Percentiles rank a stretch among this genome's conserved stretches.
Evolutionary conservation across 2,113 vertebrate genomes (phyloP).

Genomic region (Dromas ardeola): DNA sequence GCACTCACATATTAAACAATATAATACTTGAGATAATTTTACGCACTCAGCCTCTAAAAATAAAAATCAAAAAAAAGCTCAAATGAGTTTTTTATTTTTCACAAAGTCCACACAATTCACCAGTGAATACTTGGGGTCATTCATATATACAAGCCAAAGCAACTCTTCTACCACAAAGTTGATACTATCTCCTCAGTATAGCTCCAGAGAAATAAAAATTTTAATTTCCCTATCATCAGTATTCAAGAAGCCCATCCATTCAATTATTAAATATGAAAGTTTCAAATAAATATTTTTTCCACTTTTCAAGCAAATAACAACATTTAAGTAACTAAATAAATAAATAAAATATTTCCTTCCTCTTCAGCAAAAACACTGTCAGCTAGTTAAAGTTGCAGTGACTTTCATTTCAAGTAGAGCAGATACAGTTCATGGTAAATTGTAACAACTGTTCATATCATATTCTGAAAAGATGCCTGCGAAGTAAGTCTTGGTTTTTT

Average conservation of each 20-base stretch:
- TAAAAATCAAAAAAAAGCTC: not conserved
- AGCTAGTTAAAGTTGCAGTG: slow-evolving; percentile 10
- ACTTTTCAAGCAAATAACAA: not conserved
- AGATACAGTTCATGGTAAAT: not conserved
- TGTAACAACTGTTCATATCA: not conserved
- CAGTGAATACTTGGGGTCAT: not conserved
- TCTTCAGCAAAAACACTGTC: not conserved
- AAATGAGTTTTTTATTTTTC: not conserved
- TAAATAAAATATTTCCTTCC: slow-evolving; percentile 28
- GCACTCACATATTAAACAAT: not conserved
- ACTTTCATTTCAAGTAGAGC: not conserved
- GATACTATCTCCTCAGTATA: not conserved
- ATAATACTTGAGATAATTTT: not conserved
- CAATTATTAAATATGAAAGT: not conserved
- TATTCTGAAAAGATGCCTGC: not conserved
- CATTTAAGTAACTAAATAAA: not conserved
- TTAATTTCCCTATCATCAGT: not conserved
- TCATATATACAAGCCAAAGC: not conserved
- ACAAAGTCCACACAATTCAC: not conserved
- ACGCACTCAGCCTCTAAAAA: not conserved
- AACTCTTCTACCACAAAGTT: not conserved
- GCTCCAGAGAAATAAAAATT: not conserved
- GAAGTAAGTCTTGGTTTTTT: not conserved
- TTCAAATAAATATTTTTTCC: not conserved
- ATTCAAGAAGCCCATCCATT: not conserved